A percentile compares a stretch with the other conserved stretches of the same genome.
phyloP scores from a whole-genome alignment of 1,140 invertebrate genomes.

The Bombus affinis region DNA sequence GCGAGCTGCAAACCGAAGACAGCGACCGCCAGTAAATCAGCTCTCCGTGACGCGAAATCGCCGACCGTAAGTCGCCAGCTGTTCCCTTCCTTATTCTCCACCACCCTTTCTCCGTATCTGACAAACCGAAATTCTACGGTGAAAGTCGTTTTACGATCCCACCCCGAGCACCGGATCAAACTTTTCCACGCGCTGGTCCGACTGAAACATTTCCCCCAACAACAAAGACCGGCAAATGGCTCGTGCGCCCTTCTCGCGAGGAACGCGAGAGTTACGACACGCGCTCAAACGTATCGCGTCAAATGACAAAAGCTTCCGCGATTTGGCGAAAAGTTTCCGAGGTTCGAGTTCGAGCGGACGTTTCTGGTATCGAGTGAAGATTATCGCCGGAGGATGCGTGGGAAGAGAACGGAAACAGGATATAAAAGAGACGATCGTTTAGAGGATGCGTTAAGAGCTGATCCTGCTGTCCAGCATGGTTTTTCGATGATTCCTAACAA shows the following conservation, averaged over 20 bases:
- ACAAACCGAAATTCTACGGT: slow-evolving; percentile 49
- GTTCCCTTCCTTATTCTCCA: neutral
- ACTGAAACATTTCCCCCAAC: slow-evolving; percentile 43
- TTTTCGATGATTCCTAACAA: no score
- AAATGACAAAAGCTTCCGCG: slow-evolving; percentile 40
- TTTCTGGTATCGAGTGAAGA: neutral
- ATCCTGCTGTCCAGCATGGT: no score
- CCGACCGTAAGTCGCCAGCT: slow-evolving; percentile 46
- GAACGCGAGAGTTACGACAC: slow-evolving; percentile 44
- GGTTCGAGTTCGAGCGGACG: neutral
- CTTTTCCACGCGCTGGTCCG: slow-evolving; percentile 26
- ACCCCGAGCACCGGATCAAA: slow-evolving; percentile 44
- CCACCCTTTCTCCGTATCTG: neutral
- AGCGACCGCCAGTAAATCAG: slow-evolving; percentile 52
- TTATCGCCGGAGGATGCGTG: no score
- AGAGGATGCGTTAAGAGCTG: neutral
- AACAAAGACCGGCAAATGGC: slow-evolving; percentile 50
- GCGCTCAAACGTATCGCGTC: slow-evolving; percentile 38
- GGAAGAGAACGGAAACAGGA: neutral
- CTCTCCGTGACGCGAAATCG: slow-evolving; percentile 12
- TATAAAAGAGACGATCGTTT: neutral
- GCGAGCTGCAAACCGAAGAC: slow-evolving; percentile 1
- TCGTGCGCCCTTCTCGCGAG: neutral
- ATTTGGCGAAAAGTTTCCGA: neutral
- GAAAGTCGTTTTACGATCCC: slow-evolving; percentile 31